A percentile compares a stretch with the other conserved stretches of the same genome.
phyloP scores from a whole-genome alignment of 2,888 invertebrate species.

The Suillia variegata region DNA sequence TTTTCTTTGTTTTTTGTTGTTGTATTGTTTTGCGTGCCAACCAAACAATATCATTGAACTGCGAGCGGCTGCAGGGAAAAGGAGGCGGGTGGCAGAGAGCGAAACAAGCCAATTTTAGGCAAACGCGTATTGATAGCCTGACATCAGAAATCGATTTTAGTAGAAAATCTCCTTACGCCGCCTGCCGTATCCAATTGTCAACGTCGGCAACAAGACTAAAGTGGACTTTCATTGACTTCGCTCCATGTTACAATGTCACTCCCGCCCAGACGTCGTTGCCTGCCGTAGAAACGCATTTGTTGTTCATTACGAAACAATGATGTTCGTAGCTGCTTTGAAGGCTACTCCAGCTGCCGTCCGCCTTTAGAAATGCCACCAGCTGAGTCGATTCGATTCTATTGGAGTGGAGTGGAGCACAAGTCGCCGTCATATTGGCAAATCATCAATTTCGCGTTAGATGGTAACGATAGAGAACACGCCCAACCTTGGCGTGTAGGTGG shows the following conservation, averaged over 20 bases:
- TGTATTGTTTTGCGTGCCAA: background rate
- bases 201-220: background rate
- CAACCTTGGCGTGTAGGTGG: too few species aligned
- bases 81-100: background rate
- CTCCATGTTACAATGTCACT: too few species aligned
- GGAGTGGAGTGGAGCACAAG: too few species aligned
- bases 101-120: background rate
- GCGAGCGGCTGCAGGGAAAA: background rate
- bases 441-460: slow-evolving; percentile 3
- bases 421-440: background rate
- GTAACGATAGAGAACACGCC: background rate
- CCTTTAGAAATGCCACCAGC: background rate
- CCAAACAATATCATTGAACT: background rate
- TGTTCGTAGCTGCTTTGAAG: background rate
- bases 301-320: background rate
- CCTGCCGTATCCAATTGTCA: background rate
- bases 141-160: slow-evolving; percentile 1
- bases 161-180: too few species aligned
- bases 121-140: background rate
- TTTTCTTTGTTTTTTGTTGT: too few species aligned
- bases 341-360: background rate
- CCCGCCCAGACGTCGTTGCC: background rate
- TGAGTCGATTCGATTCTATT: too few species aligned
- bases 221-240: background rate
- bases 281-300: background rate